phyloP scores from a whole-genome alignment of 2,113 vertebrate species.

The Erythrocebus patas region DNA sequence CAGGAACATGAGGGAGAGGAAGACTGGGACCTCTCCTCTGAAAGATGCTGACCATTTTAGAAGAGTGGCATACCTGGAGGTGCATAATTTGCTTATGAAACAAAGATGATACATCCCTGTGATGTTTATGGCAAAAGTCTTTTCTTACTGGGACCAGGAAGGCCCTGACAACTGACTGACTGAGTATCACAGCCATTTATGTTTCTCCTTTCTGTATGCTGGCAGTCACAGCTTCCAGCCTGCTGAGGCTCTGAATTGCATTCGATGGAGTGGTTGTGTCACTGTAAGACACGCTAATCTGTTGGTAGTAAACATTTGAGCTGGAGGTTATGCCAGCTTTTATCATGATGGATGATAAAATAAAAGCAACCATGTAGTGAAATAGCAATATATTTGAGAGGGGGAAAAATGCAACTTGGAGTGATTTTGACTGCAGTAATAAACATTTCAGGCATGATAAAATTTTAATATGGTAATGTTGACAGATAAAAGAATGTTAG shows the following conservation, averaged over 20 bases:
- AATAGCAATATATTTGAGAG: conserved; percentile 37
- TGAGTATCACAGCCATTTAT: not conserved
- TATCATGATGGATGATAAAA: conserved; percentile 33
- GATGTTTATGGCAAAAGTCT: not conserved
- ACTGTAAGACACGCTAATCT: not conserved
- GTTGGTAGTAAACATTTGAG: not conserved
- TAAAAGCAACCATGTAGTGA: conserved; percentile 11
- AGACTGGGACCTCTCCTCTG: not conserved
- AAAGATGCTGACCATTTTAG: not conserved
- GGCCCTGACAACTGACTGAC: not conserved
- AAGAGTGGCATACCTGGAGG: not conserved
- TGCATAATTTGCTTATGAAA: not conserved
- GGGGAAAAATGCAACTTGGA: conserved; percentile 2
- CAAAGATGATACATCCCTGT: not conserved
- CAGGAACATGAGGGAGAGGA: not conserved
- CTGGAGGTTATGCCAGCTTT: conserved; percentile 20
- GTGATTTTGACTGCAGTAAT: conserved; percentile 41
- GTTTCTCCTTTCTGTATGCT: not conserved
- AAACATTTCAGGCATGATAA: conserved; percentile 47
- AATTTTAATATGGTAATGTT: conserved; percentile 68
- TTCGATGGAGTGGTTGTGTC: not conserved
- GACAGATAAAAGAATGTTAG: conserved; percentile 67
- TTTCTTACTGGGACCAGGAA: not conserved
- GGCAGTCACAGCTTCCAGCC: not conserved
- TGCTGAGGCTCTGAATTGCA: not conserved